Evolutionary conservation across 2,113 vertebrate species (phyloP), one percentile per base, ranked within the genome.

Genomic region (Nibea coibor): DNA sequence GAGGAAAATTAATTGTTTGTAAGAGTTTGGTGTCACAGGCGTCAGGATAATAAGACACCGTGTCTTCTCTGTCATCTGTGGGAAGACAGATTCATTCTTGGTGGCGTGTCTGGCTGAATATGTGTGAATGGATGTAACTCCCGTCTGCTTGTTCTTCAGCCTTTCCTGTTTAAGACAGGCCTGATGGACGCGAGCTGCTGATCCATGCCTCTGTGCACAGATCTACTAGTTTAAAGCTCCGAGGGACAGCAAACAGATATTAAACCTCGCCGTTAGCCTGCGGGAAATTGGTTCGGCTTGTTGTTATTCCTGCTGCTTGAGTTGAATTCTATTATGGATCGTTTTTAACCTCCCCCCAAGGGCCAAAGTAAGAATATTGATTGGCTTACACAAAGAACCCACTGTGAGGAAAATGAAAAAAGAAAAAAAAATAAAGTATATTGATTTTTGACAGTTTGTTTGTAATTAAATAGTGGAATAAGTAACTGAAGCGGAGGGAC

Each of bases 391-490:
- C 88, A 87, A 85, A 88, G 80, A 84, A 79, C 39, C 72, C 28
- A 59, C 75, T 69, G 58, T 72, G 69, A 87, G 77, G 63, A 87
- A 88, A 88, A 89, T 75, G 58, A 59, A 82, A 75, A 67, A 64
- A 68, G 19, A 5, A 31, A 22, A 31, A 54, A 71, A 65, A 83
- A 20, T 14, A 45, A 39, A 39, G 8, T 1, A 80, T 83, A 92
- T 91, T 87, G 89, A 92, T 92, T 87, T 88, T 81, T 80, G 74
- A 85, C 75, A 84, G 76, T 79, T 89, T 82, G 79, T 82, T 85
- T 84, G 65, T 85, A 89, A 90, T 91, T 87, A 85, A 83, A 71
- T 16, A 48, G 58, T 11, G 64, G 68, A 83, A 65, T 81, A 77
- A 78, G 17, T 71, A 79, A 88, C 14, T 63, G 62, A 53, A 53